These are phyloP conservation scores for Psammodynastes pulverulentus DNA, from an alignment of 2,113 vertebrate species.

Conservation along the genomic window DNA sequence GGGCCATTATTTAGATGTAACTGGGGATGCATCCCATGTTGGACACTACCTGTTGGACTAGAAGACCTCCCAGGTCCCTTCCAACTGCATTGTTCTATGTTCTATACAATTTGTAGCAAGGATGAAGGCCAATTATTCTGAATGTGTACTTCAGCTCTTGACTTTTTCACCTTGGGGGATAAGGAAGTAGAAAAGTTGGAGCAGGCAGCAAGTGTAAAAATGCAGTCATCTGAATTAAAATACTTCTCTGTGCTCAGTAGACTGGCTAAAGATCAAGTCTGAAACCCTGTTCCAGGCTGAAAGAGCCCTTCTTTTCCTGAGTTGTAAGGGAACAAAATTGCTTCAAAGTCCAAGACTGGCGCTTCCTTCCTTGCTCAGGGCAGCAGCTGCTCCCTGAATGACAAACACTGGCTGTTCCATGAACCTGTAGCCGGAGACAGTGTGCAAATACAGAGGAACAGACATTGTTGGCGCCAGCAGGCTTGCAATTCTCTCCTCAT, in stretches of 20 bases:
- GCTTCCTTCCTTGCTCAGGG: neutral
- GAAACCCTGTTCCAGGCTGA: neutral
- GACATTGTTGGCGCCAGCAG: conserved; percentile 9
- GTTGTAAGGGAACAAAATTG: neutral
- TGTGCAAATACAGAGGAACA: conserved; percentile 3
- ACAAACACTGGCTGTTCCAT: neutral
- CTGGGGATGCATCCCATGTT: neutral
- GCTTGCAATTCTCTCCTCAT: neutral
- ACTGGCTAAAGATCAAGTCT: neutral
- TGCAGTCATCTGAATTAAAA: neutral
- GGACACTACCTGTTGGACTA: neutral
- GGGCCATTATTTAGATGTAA: neutral
- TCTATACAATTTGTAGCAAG: neutral
- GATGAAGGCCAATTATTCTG: neutral
- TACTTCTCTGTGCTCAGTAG: neutral
- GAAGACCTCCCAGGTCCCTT: neutral
- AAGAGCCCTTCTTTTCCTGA: neutral
- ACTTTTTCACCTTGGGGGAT: neutral
- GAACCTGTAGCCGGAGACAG: neutral
- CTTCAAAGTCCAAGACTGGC: neutral
- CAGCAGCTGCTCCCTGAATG: neutral
- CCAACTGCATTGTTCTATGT: neutral
- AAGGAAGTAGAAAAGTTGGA: neutral
- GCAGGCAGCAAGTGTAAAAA: neutral
- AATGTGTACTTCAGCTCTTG: neutral